A percentile compares a stretch with the other conserved stretches of the same genome.
Conservation (phyloP, 2,113 vertebrate species). For the Pterophyllum scalare region DNA sequence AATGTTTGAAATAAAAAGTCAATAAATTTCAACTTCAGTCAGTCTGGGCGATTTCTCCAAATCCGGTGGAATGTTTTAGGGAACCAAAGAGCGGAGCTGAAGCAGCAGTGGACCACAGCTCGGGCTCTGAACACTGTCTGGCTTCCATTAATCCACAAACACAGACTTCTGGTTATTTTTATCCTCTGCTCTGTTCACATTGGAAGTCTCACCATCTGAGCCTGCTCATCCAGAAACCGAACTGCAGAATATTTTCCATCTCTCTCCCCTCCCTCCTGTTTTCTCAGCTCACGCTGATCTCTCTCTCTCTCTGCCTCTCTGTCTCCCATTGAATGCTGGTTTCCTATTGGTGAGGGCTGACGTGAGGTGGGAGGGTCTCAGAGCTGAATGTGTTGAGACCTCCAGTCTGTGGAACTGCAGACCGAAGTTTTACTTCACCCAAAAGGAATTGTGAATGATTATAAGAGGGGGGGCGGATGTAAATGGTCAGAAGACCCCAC, state of each 20-base stretch:
- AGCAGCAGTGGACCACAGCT: not conserved
- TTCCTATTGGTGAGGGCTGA: slow-evolving; percentile 32
- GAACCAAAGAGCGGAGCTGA: not conserved
- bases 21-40: not conserved
- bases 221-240: slow-evolving; percentile 86
- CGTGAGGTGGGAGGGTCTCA: slow-evolving; percentile 14
- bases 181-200: slow-evolving; percentile 24
- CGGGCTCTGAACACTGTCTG: not conserved
- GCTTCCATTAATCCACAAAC: slow-evolving; percentile 16
- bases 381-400: not conserved
- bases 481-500: not conserved
- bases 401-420: slow-evolving; percentile 36
- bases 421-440: slow-evolving; percentile 9
- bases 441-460: slow-evolving; percentile 26
- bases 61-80: not conserved
- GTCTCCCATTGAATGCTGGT: not conserved
- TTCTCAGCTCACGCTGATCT: slow-evolving; percentile 23
- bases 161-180: slow-evolving; percentile 37
- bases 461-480: not conserved
- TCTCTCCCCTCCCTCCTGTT: slow-evolving; percentile 37
- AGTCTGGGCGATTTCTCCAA: not conserved
- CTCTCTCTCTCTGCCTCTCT: slow-evolving; percentile 32
- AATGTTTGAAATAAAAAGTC: not conserved
- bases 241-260: slow-evolving; percentile 61
- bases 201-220: slow-evolving; percentile 82